phyloP scores from a whole-genome alignment of 2,113 vertebrate genomes.

The Falco punctatus region DNA sequence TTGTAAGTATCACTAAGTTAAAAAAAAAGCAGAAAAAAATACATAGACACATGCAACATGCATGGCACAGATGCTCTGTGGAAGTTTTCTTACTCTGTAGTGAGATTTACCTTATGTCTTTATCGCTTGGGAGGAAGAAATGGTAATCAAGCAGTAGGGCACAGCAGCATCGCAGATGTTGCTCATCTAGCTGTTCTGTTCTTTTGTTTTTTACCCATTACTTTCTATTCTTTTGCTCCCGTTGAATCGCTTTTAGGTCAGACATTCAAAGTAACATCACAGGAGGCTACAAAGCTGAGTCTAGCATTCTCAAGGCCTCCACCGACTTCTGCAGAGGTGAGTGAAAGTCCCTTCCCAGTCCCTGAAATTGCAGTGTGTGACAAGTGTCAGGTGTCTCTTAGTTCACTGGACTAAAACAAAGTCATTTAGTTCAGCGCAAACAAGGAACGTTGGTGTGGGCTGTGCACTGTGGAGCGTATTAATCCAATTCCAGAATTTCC shows the following conservation, averaged over 20 bases:
- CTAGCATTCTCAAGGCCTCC: slow-evolving; percentile 83
- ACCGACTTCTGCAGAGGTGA: slow-evolving; percentile 81
- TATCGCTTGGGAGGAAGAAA: neutral
- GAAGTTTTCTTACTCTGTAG: neutral
- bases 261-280: slow-evolving; percentile 79
- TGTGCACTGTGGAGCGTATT: neutral
- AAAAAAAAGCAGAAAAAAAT: neutral
- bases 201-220: neutral
- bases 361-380: neutral
- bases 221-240: neutral
- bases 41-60: fast-evolving
- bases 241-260: slow-evolving; percentile 70
- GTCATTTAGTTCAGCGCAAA: neutral
- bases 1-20: neutral
- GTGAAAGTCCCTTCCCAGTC: neutral
- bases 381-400: neutral
- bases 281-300: slow-evolving; percentile 89
- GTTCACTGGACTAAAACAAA: neutral
- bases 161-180: neutral
- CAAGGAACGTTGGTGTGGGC: neutral
- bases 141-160: neutral
- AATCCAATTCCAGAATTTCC: neutral
- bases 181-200: neutral
- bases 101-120: neutral
- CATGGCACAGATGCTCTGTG: fast-evolving